Conservation (phyloP, 2,797 vertebrate species). For the Phoebastria nigripes region DNA sequence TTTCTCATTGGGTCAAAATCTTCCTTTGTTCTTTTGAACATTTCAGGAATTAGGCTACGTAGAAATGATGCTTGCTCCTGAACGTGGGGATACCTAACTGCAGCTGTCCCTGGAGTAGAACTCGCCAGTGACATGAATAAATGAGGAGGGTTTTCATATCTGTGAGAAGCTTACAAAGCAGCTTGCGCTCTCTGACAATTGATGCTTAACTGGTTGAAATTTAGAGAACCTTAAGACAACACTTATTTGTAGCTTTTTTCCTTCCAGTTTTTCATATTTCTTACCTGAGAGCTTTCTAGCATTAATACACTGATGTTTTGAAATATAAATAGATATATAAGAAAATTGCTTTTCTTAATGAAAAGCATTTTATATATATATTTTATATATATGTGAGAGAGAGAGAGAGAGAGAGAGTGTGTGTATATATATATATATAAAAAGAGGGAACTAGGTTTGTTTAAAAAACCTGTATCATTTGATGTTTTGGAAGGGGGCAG, state of each 20-base stretch:
- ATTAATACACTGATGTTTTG: neutral
- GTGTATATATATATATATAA: too few relatives aligned
- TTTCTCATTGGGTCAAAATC: slow-evolving; percentile 14
- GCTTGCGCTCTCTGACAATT: neutral
- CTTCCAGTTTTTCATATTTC: neutral
- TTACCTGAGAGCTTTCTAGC: neutral
- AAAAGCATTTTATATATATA: neutral
- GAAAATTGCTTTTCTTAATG: neutral
- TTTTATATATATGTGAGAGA: neutral
- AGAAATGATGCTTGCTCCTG: slow-evolving; percentile 26
- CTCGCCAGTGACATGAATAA: slow-evolving; percentile 21
- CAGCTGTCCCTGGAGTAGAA: neutral
- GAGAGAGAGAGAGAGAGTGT: too few relatives aligned
- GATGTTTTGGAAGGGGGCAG: neutral
- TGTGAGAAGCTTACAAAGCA: neutral
- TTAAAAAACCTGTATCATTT: neutral
- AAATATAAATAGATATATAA: neutral
- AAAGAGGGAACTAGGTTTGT: neutral
- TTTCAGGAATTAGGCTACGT: slow-evolving; percentile 29
- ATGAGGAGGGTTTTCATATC: neutral
- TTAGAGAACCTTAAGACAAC: neutral
- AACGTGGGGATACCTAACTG: slow-evolving; percentile 7
- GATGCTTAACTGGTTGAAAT: slow-evolving; percentile 12
- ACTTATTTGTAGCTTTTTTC: neutral
- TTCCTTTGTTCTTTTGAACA: slow-evolving; percentile 56